phyloP scores from a whole-genome alignment of 2,888 invertebrate genomes.

The Anarsia innoxiella region DNA sequence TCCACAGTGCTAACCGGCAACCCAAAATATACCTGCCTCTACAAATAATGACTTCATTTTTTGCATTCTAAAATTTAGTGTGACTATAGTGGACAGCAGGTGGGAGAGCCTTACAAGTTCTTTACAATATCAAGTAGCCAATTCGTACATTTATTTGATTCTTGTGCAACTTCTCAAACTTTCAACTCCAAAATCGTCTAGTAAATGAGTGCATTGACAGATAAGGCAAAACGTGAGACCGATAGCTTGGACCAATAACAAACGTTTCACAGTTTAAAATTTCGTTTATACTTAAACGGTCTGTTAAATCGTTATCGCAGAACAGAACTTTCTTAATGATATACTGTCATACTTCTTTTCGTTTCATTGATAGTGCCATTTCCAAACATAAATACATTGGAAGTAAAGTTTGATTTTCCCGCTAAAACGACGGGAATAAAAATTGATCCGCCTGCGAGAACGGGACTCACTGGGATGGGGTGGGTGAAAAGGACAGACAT shows the following conservation, averaged over 20 bases:
- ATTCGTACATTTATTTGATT: too few relatives aligned
- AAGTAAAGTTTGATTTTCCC: constrained; percentile 24
- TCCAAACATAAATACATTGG: neutral
- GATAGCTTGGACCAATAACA: constrained; percentile 23
- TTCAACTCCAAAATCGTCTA: constrained; percentile 4
- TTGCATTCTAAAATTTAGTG: constrained; percentile 6
- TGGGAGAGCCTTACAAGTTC: too few relatives aligned
- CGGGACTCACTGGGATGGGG: constrained; percentile 48
- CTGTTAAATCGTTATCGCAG: constrained; percentile 19
- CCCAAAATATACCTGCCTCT: constrained; percentile 1
- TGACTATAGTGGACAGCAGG: constrained; percentile 8
- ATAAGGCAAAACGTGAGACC: constrained; percentile 35
- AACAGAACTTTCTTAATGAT: constrained; percentile 6
- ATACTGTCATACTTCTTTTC: neutral
- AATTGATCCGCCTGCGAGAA: constrained; percentile 28
- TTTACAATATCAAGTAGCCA: too few relatives aligned
- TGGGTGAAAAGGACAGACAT: constrained; percentile 52
- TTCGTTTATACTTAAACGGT: constrained; percentile 21
- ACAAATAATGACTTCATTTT: constrained; percentile 4
- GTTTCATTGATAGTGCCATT: too few relatives aligned
- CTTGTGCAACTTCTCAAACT: too few relatives aligned
- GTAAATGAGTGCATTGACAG: constrained; percentile 49
- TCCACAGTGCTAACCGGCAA: too few relatives aligned
- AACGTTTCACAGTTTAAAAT: constrained; percentile 17
- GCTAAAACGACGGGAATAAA: constrained; percentile 22